Base-by-base conservation (phyloP, 2,888 invertebrate genomes). In the Nomada ruficornis region DNA sequence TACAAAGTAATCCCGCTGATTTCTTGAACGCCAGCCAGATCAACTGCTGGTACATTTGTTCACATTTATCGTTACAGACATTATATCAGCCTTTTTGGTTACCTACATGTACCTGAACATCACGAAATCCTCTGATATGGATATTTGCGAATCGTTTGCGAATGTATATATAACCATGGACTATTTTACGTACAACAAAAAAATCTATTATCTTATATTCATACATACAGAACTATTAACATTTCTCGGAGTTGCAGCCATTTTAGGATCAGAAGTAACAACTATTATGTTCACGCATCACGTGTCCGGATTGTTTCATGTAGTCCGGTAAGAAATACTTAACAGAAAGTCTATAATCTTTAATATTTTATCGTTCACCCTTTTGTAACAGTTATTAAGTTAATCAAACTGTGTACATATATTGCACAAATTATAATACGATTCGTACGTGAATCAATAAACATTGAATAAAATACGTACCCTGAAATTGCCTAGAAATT, bases 301-400 rank as follows among this genome's bases (percentile, higher is more conserved):
- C 7, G 13, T 50, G 23, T n/a, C 50, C 10, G 68, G 67, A 2
- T 20, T 80, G 47, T 84, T 70, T 18, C 10, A 63, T 9, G 13
- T 84, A 4, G 52, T 79, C n/a, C 52, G 80, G 73, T 78, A 73
- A 73, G 63, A n/a, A n/a, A n/a, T n/a, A n/a, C n/a, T n/a, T n/a
- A n/a, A n/a, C n/a, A n/a, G 26, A 36, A 29, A 29, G 18, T 44
- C 18, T 18, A 57, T 11, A 64, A 11, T 11, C 2, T 73, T n/a
- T 23, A 55, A 47, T 54, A 9, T 54, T n/a, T n/a, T n/a, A n/a
- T 42, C 26, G 26, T 23, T 59, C 50, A 29, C 4, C 44, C 18
- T 44, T 20, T 60, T n/a, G 18, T 18, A 7, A n/a, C 18, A 54
- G 9, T 7, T n/a, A 54, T 54, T 5, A 3, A 2, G 13, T 47